Evolutionary conservation across 1,140 invertebrate genomes (phyloP).

Genomic region (Pogonomyrmex barbatus): DNA sequence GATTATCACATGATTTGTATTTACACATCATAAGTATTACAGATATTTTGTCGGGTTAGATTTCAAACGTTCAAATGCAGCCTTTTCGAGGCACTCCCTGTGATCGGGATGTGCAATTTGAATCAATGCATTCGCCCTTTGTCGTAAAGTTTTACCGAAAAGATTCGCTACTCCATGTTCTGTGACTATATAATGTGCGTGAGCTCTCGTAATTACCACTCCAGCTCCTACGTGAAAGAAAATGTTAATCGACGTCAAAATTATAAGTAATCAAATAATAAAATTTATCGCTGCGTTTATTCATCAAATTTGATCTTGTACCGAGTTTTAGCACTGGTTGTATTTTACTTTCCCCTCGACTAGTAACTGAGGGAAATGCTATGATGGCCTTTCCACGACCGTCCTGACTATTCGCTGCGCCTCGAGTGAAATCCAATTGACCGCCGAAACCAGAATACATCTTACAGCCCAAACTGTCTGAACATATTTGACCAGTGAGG

Average conservation of each 20-base stretch:
- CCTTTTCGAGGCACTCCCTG: conserved; percentile 94
- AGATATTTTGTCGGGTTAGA: conserved; percentile 90
- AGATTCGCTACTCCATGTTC: conserved; percentile 96
- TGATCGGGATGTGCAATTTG: conserved; percentile 96
- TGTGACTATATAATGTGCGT: conserved; percentile 97
- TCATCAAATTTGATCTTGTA: conserved; percentile 82
- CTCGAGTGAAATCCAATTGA: conserved; percentile 96
- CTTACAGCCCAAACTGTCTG: conserved; percentile 95
- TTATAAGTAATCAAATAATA: conserved; percentile 29
- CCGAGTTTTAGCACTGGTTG: conserved; percentile 93
- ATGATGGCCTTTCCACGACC: conserved; percentile 96
- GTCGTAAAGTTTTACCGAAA: conserved; percentile 95
- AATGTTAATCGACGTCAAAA: neutral
- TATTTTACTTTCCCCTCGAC: conserved; percentile 94
- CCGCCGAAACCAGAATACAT: conserved; percentile 97
- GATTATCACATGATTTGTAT: conserved; percentile 24
- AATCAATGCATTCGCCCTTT: conserved; percentile 96
- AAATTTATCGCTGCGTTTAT: neutral
- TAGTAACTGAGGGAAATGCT: conserved; percentile 94
- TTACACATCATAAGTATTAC: conserved; percentile 56
- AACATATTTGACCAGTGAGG: conserved; percentile 95
- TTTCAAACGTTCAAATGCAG: conserved; percentile 95
- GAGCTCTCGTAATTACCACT: conserved; percentile 95
- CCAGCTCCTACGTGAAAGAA: conserved; percentile 90
- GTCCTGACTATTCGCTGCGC: conserved; percentile 93